Evolutionary conservation across 2,797 vertebrate species (phyloP), one percentile per base, ranked within the genome.

Genomic region (Eleutherodactylus coqui): DNA sequence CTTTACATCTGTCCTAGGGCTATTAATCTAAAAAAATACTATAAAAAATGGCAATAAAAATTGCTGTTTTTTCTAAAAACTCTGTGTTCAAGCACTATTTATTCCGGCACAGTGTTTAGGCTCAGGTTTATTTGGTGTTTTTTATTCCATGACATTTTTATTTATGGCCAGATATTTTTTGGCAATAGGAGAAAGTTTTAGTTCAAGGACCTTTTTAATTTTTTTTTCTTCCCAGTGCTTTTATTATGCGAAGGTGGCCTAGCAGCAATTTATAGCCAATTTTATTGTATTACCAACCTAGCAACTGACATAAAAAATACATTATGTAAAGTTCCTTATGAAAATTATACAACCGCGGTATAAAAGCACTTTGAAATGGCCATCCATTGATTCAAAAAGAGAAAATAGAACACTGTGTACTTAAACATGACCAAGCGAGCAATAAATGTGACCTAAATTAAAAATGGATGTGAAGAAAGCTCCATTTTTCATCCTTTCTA

Each of bases 371-470:
- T 73, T 43, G 69, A n/a, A 73, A 73, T 43, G 41, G 24, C 9
- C 3, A 41, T n/a, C 24, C 17, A 38, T 53, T 55, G 75, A 77
- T 77, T 77, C 49, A 38, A 8, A 58, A 53, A 34, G 32, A 24
- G 43, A 38, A 38, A 77, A 55, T 24, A 32, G 32, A 32, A 36
- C 27, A 58, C 29, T 5, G 32, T 43, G 24, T 79, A 41, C 36
- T 79, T 27, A 60, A 76, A 79, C 47, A 29, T 41, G 51, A 77
- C 34, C 34, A 60, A 55, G 51, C 7, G 21, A 49, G 62, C 64
- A 53, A 38, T 51, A 53, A 51, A 53, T 29, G 47, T 82, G 80
- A 72, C 64, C 24, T 82, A 72, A 51, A 41, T 29, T 10, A 53
- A 49, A 70, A 38, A 41, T 43, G 27, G 24, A 82, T 82, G 36